A percentile compares a stretch with the other conserved stretches of the same genome.
These are phyloP conservation scores for Myiozetetes cayanensis DNA, from an alignment of 2,113 vertebrate species.

Conservation along the genomic window DNA sequence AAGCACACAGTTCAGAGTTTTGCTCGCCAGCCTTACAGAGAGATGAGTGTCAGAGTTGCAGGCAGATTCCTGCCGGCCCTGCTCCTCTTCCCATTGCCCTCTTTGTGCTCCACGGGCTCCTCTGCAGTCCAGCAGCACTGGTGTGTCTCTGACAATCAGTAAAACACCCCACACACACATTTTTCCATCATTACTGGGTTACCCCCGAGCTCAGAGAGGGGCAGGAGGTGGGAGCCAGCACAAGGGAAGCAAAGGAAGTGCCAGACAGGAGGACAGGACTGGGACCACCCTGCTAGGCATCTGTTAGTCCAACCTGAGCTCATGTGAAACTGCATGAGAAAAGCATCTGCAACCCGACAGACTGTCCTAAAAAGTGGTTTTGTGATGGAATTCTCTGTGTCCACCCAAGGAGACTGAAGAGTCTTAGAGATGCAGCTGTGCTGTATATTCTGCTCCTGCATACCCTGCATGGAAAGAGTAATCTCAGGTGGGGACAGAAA, in stretches of 20 bases:
- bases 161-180: accelerated
- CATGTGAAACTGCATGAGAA: accelerated
- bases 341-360: neutral
- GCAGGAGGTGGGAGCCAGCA: neutral
- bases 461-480: neutral
- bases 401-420: neutral
- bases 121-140: neutral
- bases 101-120: no score
- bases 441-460: neutral
- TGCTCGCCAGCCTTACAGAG: neutral
- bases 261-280: neutral
- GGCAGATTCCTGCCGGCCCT: neutral
- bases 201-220: neutral
- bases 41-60: neutral
- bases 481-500: neutral
- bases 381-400: neutral
- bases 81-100: neutral
- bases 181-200: neutral
- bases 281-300: neutral
- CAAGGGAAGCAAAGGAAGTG: neutral
- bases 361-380: neutral
- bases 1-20: neutral
- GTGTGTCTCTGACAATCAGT: neutral
- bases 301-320: neutral
- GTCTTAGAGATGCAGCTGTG: neutral